A percentile compares a stretch with the other conserved stretches of the same genome.
phyloP scores from a whole-genome alignment of 2,888 invertebrate genomes.

The Sesia apiformis region DNA sequence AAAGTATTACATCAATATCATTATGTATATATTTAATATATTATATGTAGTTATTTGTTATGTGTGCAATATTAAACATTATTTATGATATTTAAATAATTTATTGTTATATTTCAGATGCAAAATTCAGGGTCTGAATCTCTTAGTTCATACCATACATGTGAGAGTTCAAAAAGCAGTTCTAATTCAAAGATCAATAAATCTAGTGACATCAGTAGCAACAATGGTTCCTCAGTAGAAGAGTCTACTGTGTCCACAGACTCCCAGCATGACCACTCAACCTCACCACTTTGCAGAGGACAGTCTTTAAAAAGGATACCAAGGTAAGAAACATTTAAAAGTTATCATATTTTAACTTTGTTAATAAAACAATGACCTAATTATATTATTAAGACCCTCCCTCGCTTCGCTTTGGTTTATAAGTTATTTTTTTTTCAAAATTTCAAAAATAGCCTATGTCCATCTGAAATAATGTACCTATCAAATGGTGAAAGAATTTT shows the following conservation, averaged over 20 bases:
- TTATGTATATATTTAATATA: neutral
- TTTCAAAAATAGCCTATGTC: no score
- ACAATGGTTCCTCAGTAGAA: constrained; percentile 45
- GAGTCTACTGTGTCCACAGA: constrained; percentile 62
- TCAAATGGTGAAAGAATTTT: no score
- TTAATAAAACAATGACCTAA: no score
- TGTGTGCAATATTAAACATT: no score
- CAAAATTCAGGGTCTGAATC: constrained; percentile 55
- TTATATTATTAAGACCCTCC: no score
- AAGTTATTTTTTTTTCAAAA: no score
- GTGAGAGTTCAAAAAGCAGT: constrained; percentile 61
- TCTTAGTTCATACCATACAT: constrained; percentile 60
- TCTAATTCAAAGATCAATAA: constrained; percentile 49
- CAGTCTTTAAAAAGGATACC: constrained; percentile 64
- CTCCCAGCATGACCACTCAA: constrained; percentile 70
- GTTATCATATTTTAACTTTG: neutral
- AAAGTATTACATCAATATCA: neutral
- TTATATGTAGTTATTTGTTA: neutral
- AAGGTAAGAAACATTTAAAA: constrained; percentile 30
- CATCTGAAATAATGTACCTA: no score
- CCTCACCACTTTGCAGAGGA: constrained; percentile 72
- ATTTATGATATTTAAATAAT: neutral
- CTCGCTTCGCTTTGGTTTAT: no score
- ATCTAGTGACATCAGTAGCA: constrained; percentile 66
- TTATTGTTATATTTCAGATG: constrained; percentile 23